Base-by-base conservation (phyloP, 2,113 vertebrate genomes). In the Capricornis sumatraensis region DNA sequence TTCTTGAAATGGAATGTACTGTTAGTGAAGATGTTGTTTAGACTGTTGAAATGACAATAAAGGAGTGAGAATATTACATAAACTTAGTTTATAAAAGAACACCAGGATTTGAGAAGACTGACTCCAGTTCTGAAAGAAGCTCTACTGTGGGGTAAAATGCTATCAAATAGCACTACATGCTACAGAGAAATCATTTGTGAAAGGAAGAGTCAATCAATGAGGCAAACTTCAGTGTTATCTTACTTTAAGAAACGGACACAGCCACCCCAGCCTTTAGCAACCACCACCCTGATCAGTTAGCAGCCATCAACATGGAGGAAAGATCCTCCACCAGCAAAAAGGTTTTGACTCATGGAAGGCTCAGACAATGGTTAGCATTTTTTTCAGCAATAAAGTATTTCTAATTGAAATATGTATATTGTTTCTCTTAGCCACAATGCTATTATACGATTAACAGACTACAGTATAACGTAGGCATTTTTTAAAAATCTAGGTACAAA, bases 401-500 rank as follows among this genome's bases (percentile, higher is more conserved):
- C 81, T 83, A 55, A 55, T 15, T 36, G 52, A 83, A n/a, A 83
- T 36, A 55, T 40, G 21, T 36, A 55, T 83, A 83, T 25, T 36
- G 21, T 36, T 83, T 83, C 36, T 82, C 45, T 83, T 36, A 55
- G 52, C 33, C 81, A 55, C 52, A 83, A 27, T 83, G 81, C n/a
- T 83, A 83, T 55, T 55, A n/a, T n/a, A 83, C 2, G 36, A 13
- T 83, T 36, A 83, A 83, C 21, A 36, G 7, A 27, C 21, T 55
- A 27, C 52, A 83, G 33, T 25, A 83, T 55, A 36, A 23, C 25
- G 52, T 27, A 91, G 52, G 25, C 50, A 87, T 81, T 97, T 96
- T 67, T 62, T 60, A 91, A 94, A 91, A 15, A 78, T n/a, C 7
- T 71, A 85, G 62, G 23, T 92, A 47, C 53, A 96, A 98, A 97